Evolutionary conservation across 2,888 invertebrate species (phyloP), one percentile per base, ranked within the genome.

Genomic region (Diabrotica balteata): DNA sequence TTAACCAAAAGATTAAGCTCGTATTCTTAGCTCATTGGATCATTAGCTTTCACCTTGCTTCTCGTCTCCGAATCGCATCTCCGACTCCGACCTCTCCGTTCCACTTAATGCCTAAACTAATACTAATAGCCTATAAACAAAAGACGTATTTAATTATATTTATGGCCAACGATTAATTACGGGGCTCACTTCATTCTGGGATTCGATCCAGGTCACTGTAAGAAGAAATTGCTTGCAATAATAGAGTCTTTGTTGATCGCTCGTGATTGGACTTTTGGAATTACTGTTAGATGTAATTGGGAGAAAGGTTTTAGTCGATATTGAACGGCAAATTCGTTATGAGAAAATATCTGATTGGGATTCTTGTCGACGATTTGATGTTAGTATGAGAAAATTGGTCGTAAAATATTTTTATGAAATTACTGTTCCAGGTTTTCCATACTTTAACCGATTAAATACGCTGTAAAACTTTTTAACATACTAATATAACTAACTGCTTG

Each of bases 121-220:
- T 57, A 11, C 44, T 57, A 57, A 44, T 43, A 57, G n/a, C 55
- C 55, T 57, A 44, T 57, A 57, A 57, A 57, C 55, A 57, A 57
- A 17, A 57, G 55, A 57, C 44, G 17, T 57, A 57, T 57, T 57
- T 57, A 57, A 57, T 57, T 57, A 57, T 57, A 57, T 57, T 57
- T 57, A 57, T 45, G 55, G 45, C 44, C 55, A 45, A 57, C 55
- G 45, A 57, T 57, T 57, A 57, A 57, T 57, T 57, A 57, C 11
- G 44, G 45, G 55, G 55, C 11, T 45, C 44, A 57, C 17, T 57
- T 57, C 11, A 44, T 57, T 22, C 44, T 11, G 44, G 17, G 55
- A 57, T 45, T 11, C 44, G 11, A 45, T 57, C 11, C 55, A 45
- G 55, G 55, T 57, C 55, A 57, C 11, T 45, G 43, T 45, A 43